phyloP scores from a whole-genome alignment of 2,113 vertebrate genomes.

The Dissostichus mawsoni region DNA sequence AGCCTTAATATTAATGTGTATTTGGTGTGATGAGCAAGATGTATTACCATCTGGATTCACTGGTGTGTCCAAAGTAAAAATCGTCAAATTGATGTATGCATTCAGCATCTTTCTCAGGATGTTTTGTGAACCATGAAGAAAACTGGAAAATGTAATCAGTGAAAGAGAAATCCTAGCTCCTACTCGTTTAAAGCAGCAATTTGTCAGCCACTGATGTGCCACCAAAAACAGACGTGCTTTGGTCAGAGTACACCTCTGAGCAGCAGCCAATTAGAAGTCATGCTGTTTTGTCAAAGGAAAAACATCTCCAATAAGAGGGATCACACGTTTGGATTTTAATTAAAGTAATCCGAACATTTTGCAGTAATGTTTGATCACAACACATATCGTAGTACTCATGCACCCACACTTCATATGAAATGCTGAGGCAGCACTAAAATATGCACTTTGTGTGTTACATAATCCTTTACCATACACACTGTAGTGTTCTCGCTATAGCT shows the following conservation, averaged over 20 bases:
- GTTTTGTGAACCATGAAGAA: neutral
- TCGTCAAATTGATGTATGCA: neutral
- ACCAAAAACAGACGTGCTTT: constrained; percentile 8
- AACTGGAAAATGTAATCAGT: neutral
- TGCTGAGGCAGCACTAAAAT: constrained; percentile 17
- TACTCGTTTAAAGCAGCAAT: neutral
- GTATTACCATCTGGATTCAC: neutral
- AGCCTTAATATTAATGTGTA: neutral
- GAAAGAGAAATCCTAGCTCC: constrained; percentile 5
- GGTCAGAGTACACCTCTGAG: neutral
- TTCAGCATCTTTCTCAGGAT: neutral
- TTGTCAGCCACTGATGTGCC: neutral
- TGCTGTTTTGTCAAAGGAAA: neutral
- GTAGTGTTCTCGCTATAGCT: neutral
- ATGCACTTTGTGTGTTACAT: constrained; percentile 22
- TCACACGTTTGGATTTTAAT: neutral
- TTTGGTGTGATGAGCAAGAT: neutral
- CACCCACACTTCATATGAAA: neutral
- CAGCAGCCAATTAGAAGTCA: neutral
- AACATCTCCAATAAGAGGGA: neutral
- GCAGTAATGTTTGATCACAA: neutral
- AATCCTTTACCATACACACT: neutral
- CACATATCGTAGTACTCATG: neutral
- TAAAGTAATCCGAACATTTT: neutral
- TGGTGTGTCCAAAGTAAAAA: neutral